phyloP scores from a whole-genome alignment of 2,888 invertebrate genomes.

The Eupithecia vulgata region DNA sequence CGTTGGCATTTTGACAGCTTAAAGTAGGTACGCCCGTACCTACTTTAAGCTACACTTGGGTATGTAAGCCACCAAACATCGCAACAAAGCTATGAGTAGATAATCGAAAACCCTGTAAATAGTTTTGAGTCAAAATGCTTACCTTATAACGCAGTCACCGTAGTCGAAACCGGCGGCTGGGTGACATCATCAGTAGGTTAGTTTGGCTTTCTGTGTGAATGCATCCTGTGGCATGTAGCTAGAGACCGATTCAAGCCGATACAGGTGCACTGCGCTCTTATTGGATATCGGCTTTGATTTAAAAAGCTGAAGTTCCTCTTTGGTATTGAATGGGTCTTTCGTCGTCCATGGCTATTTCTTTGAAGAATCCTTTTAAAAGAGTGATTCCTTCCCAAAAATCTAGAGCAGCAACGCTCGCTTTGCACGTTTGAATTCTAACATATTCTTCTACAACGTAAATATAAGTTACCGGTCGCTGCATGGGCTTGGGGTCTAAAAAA shows the following conservation, averaged over 20 bases:
- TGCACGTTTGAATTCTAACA: background rate
- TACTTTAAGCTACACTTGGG: too few species aligned
- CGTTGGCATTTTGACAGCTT: too few species aligned
- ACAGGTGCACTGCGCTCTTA: conserved; percentile 31
- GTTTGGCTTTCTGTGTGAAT: background rate
- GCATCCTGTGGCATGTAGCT: conserved; percentile 17
- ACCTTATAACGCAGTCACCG: too few species aligned
- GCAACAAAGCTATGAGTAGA: too few species aligned
- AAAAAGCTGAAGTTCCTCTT: conserved; percentile 13
- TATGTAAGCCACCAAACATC: too few species aligned
- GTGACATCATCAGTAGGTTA: background rate
- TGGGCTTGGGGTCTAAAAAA: too few species aligned
- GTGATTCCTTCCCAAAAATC: background rate
- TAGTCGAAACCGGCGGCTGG: too few species aligned
- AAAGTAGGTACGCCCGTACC: too few species aligned
- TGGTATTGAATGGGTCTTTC: conserved; percentile 20
- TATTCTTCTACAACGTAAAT: too few species aligned
- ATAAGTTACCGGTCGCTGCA: too few species aligned
- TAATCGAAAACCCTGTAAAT: too few species aligned
- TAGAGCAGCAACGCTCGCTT: background rate
- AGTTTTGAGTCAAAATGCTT: too few species aligned
- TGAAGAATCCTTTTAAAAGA: background rate
- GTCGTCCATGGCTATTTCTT: background rate
- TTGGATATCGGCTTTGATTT: conserved; percentile 28
- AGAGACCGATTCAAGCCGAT: conserved; percentile 31